Evolutionary conservation across 2,888 invertebrate species (phyloP), one percentile per base, ranked within the genome.

Genomic region (Aspidapion aeneum): DNA sequence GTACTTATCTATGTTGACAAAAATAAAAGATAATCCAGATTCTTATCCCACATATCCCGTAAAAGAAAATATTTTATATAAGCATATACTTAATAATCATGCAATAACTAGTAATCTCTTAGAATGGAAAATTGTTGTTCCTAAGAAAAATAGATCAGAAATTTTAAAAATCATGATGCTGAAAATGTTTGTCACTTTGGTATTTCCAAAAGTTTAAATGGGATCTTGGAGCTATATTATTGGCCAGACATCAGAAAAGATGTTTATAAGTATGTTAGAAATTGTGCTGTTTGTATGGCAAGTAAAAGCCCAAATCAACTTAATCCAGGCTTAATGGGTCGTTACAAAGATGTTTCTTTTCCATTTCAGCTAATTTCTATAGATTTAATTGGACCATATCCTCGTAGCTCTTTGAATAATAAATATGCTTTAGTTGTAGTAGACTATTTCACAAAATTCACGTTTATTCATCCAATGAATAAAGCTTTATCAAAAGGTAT

Each of bases 121-220:
- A 16, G 65, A 70, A 21, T 70, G 70, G 68, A 70, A 71, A 63
- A 64, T 70, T 60, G 67, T 70, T 1, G 65, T 71, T 7, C 69
- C 68, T 52, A 58, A 61, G 1, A 57, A 16, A 2, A 61, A 69
- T 60, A 56, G 65, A 35, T 1, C 3, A 20, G 35, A 22, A 9
- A 57, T 57, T 18, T 12, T 57, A n/a, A 57, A 17, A 17, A 35
- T 22, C 57, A 57, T 18, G 57, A 57, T 22, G 21, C 55, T 18
- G 22, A 21, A 18, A 22, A 1, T 1, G n/a, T n/a, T 20, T 51
- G 55, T 18, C 60, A 54, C 54, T 60, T 60, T 60, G 60, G 22
- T 1, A 21, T 60, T 18, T 60, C 52, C 35, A 5, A 60, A 54
- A 60, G 64, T 9, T 50, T 57, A 1, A 16, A 12, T 2, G 12